phyloP scores from a whole-genome alignment of 2,113 vertebrate genomes.

The Antennarius striatus region DNA sequence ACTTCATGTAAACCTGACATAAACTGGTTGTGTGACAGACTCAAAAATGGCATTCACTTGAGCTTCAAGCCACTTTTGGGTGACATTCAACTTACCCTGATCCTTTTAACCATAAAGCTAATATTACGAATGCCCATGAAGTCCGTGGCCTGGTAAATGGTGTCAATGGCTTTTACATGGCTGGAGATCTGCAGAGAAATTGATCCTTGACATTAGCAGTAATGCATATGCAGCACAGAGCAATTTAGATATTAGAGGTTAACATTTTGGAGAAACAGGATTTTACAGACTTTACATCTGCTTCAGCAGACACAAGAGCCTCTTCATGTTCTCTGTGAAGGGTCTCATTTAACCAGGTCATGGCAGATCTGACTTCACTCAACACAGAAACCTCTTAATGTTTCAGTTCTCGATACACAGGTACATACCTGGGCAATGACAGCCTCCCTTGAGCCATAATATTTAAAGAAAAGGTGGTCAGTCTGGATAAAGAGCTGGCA shows the following conservation, averaged over 20 bases:
- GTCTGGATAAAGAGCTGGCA: conserved; percentile 98
- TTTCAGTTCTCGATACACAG: background rate
- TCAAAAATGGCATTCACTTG: background rate
- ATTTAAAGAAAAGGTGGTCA: conserved; percentile 90
- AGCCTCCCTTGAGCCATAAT: conserved; percentile 89
- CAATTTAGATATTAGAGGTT: too few relatives aligned
- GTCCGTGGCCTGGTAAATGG: conserved; percentile 94
- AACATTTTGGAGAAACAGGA: too few relatives aligned
- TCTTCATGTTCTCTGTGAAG: too few relatives aligned
- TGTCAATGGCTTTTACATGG: conserved; percentile 95
- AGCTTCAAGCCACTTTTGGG: background rate
- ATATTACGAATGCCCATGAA: conserved; percentile 96
- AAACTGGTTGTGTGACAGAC: background rate
- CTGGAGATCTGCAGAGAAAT: conserved; percentile 89
- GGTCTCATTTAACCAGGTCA: too few relatives aligned
- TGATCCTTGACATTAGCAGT: background rate
- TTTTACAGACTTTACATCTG: too few relatives aligned
- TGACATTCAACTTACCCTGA: conserved; percentile 83
- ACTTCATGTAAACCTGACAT: too few relatives aligned
- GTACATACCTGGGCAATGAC: conserved; percentile 90
- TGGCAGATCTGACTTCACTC: background rate
- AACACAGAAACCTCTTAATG: background rate
- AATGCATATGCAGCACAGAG: background rate
- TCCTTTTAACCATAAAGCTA: conserved; percentile 98
- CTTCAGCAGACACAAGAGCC: background rate